Conservation (phyloP, 1,140 invertebrate species). For the Dinothrombium tinctorium region DNA sequence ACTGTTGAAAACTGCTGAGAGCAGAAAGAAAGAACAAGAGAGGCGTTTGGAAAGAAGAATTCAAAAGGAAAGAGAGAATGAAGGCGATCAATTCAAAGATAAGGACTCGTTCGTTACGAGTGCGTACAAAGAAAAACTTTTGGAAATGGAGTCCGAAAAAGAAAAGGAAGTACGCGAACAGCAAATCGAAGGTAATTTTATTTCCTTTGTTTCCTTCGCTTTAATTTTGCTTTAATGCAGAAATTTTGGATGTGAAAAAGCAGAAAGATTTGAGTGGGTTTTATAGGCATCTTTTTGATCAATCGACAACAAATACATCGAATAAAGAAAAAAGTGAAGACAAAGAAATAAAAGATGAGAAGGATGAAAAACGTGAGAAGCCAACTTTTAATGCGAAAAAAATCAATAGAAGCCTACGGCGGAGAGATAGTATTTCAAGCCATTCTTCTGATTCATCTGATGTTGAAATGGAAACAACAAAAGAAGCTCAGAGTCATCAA, state of each 20-base stretch:
- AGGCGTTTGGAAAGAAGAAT: conserved; percentile 58
- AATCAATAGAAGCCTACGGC: too few relatives aligned
- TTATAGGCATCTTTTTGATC: conserved; percentile 64
- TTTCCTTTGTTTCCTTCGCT: too few relatives aligned
- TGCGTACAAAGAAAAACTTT: conserved; percentile 69
- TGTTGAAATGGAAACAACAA: too few relatives aligned
- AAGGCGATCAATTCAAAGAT: conserved; percentile 65
- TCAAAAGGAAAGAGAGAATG: conserved; percentile 63
- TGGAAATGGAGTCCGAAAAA: conserved; percentile 57
- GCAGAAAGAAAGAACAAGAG: conserved; percentile 67
- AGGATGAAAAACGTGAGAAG: too few relatives aligned
- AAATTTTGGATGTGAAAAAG: conserved; percentile 69
- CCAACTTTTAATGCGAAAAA: too few relatives aligned
- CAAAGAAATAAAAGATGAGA: neutral
- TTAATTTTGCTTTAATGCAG: too few relatives aligned
- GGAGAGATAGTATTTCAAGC: too few relatives aligned
- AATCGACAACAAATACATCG: conserved; percentile 19
- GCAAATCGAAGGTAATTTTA: conserved; percentile 48
- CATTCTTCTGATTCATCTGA: too few relatives aligned
- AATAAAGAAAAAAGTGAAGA: conserved; percentile 4
- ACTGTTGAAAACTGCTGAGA: conserved; percentile 55
- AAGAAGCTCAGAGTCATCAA: too few relatives aligned
- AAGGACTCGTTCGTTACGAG: conserved; percentile 88
- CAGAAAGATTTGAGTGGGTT: conserved; percentile 76
- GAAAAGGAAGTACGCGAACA: too few relatives aligned